phyloP scores from a whole-genome alignment of 2,797 vertebrate species.

The Mus spretus region DNA sequence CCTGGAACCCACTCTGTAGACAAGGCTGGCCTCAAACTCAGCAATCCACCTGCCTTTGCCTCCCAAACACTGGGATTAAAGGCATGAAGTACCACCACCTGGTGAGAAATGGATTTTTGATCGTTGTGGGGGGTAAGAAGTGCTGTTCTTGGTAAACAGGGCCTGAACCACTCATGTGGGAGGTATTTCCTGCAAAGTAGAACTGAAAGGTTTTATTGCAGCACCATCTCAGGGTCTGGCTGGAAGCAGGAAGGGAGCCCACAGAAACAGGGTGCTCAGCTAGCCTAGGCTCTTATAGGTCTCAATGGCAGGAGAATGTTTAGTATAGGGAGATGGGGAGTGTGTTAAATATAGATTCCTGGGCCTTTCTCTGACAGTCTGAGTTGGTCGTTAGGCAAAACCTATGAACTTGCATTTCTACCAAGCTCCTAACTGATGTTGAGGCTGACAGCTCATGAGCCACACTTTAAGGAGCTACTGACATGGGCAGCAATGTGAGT shows the following conservation, averaged over 20 bases:
- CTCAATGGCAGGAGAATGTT: not conserved
- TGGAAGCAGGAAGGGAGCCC: not conserved
- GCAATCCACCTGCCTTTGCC: not conserved
- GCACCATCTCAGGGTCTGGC: not conserved
- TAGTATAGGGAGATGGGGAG: not conserved
- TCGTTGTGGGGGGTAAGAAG: not conserved
- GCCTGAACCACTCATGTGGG: not conserved
- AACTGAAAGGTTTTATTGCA: not conserved
- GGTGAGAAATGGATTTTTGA: not conserved
- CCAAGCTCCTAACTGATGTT: not conserved
- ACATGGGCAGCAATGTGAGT: not conserved
- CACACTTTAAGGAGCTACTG: not conserved
- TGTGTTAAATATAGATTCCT: not conserved
- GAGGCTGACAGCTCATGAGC: not conserved
- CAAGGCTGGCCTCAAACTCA: not conserved
- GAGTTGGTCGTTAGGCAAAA: not conserved
- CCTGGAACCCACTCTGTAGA: not conserved
- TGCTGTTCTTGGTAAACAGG: not conserved
- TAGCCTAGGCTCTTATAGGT: not conserved
- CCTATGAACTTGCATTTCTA: not conserved
- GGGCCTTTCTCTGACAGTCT: not conserved
- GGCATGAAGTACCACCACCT: not conserved
- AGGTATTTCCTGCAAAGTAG: not conserved
- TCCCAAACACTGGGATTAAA: not conserved
- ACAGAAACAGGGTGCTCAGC: not conserved